Evolutionary conservation across 2,797 vertebrate species (phyloP), one percentile per base, ranked within the genome.

Genomic region (Nyctalus aviator): DNA sequence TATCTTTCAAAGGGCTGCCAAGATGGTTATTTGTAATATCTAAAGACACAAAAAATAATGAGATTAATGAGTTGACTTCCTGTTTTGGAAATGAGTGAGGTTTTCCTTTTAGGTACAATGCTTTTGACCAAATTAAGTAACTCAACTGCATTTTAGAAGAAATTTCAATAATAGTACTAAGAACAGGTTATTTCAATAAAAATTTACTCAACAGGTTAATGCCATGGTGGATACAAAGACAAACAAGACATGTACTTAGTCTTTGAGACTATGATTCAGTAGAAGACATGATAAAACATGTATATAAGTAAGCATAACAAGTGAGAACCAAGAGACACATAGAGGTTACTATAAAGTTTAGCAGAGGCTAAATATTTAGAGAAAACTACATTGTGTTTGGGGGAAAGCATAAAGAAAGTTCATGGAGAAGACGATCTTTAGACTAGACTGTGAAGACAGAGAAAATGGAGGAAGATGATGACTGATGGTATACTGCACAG

Each of bases 1-100:
- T 73, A 68, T 84, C 78, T 90, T 91, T 93, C 48, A 68, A 90
- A 90, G 37, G 23, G 66, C 48, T 90, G 30, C 12, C 48, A 91
- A 69, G 14, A 35, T n/a, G 32, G 83, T 79, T 93, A 55, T 75
- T 20, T 78, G 32, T 12, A 84, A 83, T 7, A 88, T 55, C 76
- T 72, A 88, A 87, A 84, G 27, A 78, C 71, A 68, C 25, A 78
- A 59, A 59, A 30, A 79, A 62, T 53, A 75, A 12, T 18, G 25
- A 88, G 25, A 32, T 21, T 46, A 68, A 37, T 83, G 17, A n/a
- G 57, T 20, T 73, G 41, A 93, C 8, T 41, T 87, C 23, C 73
- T 23, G 86, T 86, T 87, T 73, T 81, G 86, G 57, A 87, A 89
- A 77, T 14, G 25, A 32, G 25, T 84, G 46, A 77, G 25, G 8